These are phyloP conservation scores for Tetragnatha montana DNA, from an alignment of 2,888 invertebrate species.

Conservation along the genomic window DNA sequence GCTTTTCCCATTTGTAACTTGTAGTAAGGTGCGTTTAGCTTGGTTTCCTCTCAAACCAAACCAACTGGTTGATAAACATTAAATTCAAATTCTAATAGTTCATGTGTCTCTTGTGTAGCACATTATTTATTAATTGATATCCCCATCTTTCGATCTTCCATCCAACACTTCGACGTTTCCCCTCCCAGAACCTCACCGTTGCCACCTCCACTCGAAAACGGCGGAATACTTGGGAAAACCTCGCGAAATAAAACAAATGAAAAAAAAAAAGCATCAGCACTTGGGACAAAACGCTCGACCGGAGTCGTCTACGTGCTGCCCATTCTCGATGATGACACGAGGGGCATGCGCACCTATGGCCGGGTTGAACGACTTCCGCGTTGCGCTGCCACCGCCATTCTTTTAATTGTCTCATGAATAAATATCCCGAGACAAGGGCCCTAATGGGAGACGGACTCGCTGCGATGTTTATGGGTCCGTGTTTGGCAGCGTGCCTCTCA, in stretches of 20 bases:
- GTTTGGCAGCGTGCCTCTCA: not conserved
- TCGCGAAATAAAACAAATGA: not conserved
- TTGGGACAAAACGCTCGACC: slow-evolving; percentile 29
- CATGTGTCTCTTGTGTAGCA: too few relatives aligned
- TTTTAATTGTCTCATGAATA: slow-evolving; percentile 53
- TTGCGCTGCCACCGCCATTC: not conserved
- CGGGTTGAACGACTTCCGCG: slow-evolving; percentile 41
- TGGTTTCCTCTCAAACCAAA: too few relatives aligned
- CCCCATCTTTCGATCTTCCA: too few relatives aligned
- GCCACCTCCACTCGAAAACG: not conserved
- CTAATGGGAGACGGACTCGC: slow-evolving; percentile 5
- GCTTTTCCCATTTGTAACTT: too few relatives aligned
- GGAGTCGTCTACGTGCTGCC: slow-evolving; percentile 35
- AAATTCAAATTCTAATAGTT: too few relatives aligned
- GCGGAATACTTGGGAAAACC: slow-evolving; percentile 1
- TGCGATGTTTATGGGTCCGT: slow-evolving; percentile 19
- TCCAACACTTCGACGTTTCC: not conserved
- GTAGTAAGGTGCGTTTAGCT: too few relatives aligned
- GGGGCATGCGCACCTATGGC: slow-evolving; percentile 38
- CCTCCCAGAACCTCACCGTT: not conserved
- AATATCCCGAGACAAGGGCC: slow-evolving; percentile 18
- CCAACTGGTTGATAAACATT: too few relatives aligned
- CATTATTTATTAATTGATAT: too few relatives aligned
- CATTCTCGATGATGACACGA: slow-evolving; percentile 12
- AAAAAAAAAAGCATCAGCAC: not conserved